Conservation (phyloP, 1,140 invertebrate species). For the Andrena cerasifolii region DNA sequence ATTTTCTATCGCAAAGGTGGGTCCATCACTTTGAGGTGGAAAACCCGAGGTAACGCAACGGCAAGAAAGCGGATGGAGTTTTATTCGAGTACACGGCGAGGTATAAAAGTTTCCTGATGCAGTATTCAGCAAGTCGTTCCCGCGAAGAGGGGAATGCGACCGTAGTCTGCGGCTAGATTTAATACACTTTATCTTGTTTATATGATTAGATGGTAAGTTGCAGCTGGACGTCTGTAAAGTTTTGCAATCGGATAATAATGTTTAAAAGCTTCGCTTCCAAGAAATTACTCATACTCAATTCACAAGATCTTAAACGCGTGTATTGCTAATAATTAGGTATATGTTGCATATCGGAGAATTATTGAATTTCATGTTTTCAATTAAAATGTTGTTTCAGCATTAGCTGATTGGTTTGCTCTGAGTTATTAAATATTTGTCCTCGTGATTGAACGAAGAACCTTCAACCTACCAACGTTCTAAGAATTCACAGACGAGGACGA, state of each 20-base stretch:
- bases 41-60: slow-evolving; percentile 31
- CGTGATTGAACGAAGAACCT: slow-evolving; percentile 44
- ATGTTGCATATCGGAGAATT: neutral
- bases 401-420: slow-evolving; percentile 3
- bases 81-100: slow-evolving; percentile 29
- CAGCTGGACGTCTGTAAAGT: neutral
- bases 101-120: slow-evolving; percentile 57
- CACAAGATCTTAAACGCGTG: no score
- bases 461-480: slow-evolving; percentile 36
- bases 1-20: slow-evolving; percentile 14
- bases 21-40: slow-evolving; percentile 35
- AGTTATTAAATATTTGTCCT: slow-evolving; percentile 49
- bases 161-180: slow-evolving; percentile 34
- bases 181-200: slow-evolving; percentile 30
- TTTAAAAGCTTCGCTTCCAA: slow-evolving; percentile 11
- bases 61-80: slow-evolving; percentile 8
- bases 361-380: no score
- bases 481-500: slow-evolving; percentile 47
- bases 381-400: neutral
- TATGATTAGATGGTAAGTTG: neutral
- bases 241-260: neutral
- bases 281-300: neutral
- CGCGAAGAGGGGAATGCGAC: neutral
- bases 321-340: no score
- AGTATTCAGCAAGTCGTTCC: slow-evolving; percentile 46